These are phyloP conservation scores for Malurus alboscapulatus DNA, from an alignment of 2,113 vertebrate genomes.

Conservation along the genomic window DNA sequence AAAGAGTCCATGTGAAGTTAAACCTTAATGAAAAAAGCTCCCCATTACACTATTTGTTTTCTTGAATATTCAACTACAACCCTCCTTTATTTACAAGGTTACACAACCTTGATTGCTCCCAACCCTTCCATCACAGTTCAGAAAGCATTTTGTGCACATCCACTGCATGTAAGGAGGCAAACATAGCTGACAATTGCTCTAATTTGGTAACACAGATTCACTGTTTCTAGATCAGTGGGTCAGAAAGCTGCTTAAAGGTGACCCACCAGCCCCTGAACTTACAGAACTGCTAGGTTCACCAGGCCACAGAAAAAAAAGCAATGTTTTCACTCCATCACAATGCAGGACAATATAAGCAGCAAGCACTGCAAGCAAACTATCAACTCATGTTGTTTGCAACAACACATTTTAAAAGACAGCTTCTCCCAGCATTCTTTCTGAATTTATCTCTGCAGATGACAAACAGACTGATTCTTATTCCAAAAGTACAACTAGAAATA, in stretches of 20 bases:
- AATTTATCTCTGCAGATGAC: background rate
- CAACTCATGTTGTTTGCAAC: background rate
- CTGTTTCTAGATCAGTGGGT: constrained; percentile 31
- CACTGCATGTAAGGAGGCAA: background rate
- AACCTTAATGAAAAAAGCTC: background rate
- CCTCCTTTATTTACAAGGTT: background rate
- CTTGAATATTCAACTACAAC: background rate
- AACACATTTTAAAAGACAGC: background rate
- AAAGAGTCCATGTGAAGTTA: background rate
- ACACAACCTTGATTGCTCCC: background rate
- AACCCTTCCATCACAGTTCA: background rate
- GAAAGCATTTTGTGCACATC: background rate
- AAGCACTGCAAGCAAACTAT: background rate
- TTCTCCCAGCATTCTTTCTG: background rate
- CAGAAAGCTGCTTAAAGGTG: constrained; percentile 16
- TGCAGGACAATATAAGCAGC: background rate
- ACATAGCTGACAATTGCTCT: constrained; percentile 32
- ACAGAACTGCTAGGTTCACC: background rate
- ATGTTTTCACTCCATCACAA: background rate
- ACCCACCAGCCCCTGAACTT: background rate
- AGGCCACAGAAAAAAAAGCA: background rate
- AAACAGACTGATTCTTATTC: background rate
- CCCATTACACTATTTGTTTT: background rate
- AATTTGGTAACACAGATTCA: background rate
- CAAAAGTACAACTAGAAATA: background rate